Percentiles rank a stretch among this genome's conserved stretches.
These are phyloP conservation scores for Lutra lutra DNA, from an alignment of 2,797 vertebrate species.

Conservation along the genomic window DNA sequence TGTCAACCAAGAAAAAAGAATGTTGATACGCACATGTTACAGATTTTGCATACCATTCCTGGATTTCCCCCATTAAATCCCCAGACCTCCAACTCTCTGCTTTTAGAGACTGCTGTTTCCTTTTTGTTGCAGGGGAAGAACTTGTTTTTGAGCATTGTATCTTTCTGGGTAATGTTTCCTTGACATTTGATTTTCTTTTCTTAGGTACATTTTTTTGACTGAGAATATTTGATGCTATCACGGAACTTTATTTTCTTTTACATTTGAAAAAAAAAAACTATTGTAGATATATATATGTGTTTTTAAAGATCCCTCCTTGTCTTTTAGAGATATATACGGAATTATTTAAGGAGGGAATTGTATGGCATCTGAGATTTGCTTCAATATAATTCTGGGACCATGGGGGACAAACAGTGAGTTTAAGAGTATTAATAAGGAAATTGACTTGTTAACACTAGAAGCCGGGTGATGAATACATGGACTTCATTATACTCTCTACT, in stretches of 20 bases:
- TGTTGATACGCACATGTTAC: not conserved
- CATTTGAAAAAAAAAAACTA: not conserved
- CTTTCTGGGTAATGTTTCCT: not conserved
- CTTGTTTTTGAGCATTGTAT: not conserved
- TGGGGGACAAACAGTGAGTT: not conserved
- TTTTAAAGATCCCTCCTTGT: conserved; percentile 24
- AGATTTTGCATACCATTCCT: not conserved
- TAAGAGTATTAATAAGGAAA: not conserved
- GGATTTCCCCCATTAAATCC: not conserved
- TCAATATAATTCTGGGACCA: not conserved
- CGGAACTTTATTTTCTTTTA: not conserved
- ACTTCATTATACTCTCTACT: not conserved
- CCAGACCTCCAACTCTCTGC: not conserved
- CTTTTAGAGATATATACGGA: not conserved
- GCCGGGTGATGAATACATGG: not conserved
- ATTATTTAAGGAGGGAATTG: not conserved
- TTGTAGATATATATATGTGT: not conserved
- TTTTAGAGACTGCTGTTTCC: not conserved
- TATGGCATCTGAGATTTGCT: not conserved
- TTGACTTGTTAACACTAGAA: not conserved
- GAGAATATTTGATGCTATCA: not conserved
- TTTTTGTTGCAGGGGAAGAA: not conserved
- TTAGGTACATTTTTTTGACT: conserved; percentile 1
- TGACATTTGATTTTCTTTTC: conserved; percentile 24
- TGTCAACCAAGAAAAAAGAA: not conserved